Conservation (phyloP, 1,140 invertebrate species). For the Micrasema longulum region DNA sequence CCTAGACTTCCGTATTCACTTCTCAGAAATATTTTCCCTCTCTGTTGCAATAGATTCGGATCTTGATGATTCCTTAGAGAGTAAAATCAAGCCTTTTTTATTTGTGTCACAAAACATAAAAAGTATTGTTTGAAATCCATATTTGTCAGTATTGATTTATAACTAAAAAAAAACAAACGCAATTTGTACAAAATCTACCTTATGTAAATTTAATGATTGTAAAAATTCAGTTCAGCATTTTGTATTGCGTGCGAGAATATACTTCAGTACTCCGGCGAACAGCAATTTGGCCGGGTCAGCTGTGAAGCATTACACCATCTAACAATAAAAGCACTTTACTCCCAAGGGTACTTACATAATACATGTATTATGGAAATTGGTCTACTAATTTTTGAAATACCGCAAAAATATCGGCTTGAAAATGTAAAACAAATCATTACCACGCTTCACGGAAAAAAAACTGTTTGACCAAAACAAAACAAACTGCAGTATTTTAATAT, state of each 20-base stretch:
- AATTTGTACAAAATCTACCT: background rate
- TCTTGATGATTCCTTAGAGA: no score
- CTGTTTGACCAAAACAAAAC: no score
- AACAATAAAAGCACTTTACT: conserved; percentile 1
- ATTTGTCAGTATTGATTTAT: no score
- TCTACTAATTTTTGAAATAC: conserved; percentile 3
- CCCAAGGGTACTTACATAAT: background rate
- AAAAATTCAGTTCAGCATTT: conserved; percentile 14
- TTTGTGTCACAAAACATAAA: no score
- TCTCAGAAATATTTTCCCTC: no score
- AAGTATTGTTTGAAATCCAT: no score
- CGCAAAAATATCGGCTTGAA: background rate
- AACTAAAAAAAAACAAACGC: no score
- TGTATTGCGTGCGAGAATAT: conserved; percentile 15
- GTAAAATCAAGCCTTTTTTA: no score
- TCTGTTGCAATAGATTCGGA: no score
- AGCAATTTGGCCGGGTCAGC: conserved; percentile 26
- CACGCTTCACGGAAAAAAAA: no score
- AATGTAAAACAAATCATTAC: background rate
- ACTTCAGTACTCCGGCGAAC: background rate
- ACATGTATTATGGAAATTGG: conserved; percentile 8
- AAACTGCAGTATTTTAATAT: no score
- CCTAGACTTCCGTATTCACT: no score
- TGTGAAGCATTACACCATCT: conserved; percentile 7
- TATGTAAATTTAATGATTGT: conserved; percentile 32